Conservation (phyloP, 92 coral and sea anemone species). For the Micromussa lordhowensis region DNA sequence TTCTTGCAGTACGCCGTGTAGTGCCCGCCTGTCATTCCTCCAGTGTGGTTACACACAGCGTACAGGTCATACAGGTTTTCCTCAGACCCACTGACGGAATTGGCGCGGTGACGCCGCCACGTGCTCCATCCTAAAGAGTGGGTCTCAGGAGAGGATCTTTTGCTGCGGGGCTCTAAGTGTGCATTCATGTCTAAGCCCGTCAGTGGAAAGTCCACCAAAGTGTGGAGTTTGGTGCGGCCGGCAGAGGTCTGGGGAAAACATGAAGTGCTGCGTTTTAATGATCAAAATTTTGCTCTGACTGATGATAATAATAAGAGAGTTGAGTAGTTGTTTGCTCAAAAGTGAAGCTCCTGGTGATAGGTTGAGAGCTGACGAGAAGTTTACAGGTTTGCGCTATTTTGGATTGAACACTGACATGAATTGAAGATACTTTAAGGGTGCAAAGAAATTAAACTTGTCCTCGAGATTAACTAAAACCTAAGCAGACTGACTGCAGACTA, state of each 20-base stretch:
- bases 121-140: constrained; percentile 74
- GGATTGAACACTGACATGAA: background rate
- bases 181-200: constrained; percentile 82
- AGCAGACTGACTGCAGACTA: too few relatives aligned
- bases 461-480: background rate
- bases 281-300: background rate
- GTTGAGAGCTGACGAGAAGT: background rate
- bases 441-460: too few relatives aligned
- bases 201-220: constrained; percentile 84
- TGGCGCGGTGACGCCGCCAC: constrained; percentile 69
- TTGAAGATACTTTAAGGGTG: too few relatives aligned
- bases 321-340: background rate
- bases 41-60: constrained; percentile 95
- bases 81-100: constrained; percentile 59
- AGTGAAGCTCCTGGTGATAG: background rate
- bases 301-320: background rate
- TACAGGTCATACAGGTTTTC: constrained; percentile 88
- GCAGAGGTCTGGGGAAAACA: constrained; percentile 59
- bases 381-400: background rate
- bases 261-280: background rate
- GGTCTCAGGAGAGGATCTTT: constrained; percentile 48
- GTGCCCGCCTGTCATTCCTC: constrained; percentile 95
- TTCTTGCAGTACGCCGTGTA: constrained; percentile 93
- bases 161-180: constrained; percentile 82
- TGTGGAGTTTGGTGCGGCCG: constrained; percentile 93